A percentile compares a stretch with the other conserved stretches of the same genome.
Conservation (phyloP, 2,888 invertebrate genomes). For the Achlya flavicornis region DNA sequence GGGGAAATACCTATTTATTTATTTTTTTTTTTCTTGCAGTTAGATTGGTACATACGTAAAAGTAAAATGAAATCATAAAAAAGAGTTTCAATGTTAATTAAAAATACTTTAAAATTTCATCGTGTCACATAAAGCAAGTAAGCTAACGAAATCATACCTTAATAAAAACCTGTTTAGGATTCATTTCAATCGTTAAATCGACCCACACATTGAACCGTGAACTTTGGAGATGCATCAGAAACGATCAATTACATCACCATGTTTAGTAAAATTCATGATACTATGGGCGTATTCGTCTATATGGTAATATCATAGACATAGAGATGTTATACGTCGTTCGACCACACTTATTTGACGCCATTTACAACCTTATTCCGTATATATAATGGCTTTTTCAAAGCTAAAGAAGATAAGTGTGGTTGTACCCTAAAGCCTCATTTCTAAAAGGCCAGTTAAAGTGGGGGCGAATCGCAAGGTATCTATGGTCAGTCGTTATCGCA, state of each 20-base stretch:
- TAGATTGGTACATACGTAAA: too few species aligned
- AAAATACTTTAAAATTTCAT: too few species aligned
- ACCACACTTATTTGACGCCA: not conserved
- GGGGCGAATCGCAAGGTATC: slow-evolving; percentile 31
- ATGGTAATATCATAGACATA: not conserved
- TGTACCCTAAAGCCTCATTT: slow-evolving; percentile 13
- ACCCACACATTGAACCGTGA: slow-evolving; percentile 47
- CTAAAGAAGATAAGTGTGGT: slow-evolving; percentile 2
- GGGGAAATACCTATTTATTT: too few species aligned
- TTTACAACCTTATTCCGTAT: slow-evolving; percentile 4
- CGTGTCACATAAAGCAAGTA: not conserved
- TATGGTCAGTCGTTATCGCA: slow-evolving; percentile 32
- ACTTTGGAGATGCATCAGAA: slow-evolving; percentile 35
- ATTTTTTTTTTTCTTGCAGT: too few species aligned
- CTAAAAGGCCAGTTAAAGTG: slow-evolving; percentile 20
- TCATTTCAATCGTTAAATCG: slow-evolving; percentile 27
- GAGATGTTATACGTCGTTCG: slow-evolving; percentile 22
- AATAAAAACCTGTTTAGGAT: slow-evolving; percentile 10
- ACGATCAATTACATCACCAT: slow-evolving; percentile 38
- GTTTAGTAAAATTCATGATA: slow-evolving; percentile 41
- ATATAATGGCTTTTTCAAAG: not conserved
- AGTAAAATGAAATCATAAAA: too few species aligned
- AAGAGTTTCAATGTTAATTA: too few species aligned
- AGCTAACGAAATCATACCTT: not conserved
- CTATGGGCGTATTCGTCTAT: slow-evolving; percentile 15